Base-by-base conservation (phyloP, 2,888 invertebrate species). In the Lacanobia oleracea region DNA sequence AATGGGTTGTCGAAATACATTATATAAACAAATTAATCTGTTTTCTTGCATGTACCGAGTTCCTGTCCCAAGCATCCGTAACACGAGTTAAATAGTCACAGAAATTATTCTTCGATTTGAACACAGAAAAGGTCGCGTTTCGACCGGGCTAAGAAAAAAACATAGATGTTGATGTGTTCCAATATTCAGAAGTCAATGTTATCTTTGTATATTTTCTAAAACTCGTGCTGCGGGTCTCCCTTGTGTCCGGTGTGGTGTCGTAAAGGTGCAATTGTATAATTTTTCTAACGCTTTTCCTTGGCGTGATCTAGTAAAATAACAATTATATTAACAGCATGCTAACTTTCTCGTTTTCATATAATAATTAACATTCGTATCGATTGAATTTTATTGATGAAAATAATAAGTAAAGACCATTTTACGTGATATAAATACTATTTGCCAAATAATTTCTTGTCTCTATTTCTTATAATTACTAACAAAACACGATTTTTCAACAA, bases 41-140 rank as follows among this genome's bases (percentile, higher is more conserved):
- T 95, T 96, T 95, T 95, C 94, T 96, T 96, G 96, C 96, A 96
- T 95, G 94, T 81, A 87, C 91, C 91, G 88, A 76, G 77, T 84
- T 89, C 93, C 93, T 89, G 79, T 90, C 90, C 92, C 85, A 87
- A 72, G 88, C 88, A 85, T 87, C 88, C 89, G 90, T 90, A 86
- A 91, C 92, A 93, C 91, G 93, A 91, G 89, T 84, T 81, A 63
- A 50, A 23, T 61, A 50, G 21, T 33, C 10, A 27, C 37, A 37
- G n/a, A 59, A 59, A 23, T 60, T 9, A 7, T 54, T 27, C 14
- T 40, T 10, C 23, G 10, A n/a, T 37, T 45, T 37, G 12, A n/a
- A 40, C 12, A 27, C 12, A 48, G 27, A 73, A n/a, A 16, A 72
- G 9, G 16, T 16, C 9, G 21, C 4, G 5, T 37, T 57, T 37